phyloP scores from a whole-genome alignment of 2,797 vertebrate species.

The Oreortyx pictus region DNA sequence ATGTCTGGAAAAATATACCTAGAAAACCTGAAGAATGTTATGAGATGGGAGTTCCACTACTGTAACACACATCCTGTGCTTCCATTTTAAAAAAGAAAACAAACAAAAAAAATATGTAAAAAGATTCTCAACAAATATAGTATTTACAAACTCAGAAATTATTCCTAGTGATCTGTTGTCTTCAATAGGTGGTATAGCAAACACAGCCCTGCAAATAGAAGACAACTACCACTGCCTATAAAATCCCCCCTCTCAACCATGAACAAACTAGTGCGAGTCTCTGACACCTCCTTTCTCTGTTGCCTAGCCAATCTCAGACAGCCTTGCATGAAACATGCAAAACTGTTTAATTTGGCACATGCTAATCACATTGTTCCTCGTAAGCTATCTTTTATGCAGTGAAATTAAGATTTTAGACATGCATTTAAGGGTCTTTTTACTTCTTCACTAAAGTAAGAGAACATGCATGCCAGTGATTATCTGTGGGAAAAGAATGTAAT shows the following conservation, averaged over 20 bases:
- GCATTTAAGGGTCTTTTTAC: not conserved
- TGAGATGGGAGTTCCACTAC: slow-evolving; percentile 3
- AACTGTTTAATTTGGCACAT: not conserved
- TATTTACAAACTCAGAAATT: not conserved
- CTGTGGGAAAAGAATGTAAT: not conserved
- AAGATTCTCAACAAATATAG: not conserved
- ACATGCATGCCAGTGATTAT: not conserved
- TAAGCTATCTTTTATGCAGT: not conserved
- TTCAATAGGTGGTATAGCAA: slow-evolving; percentile 13
- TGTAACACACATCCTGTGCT: not conserved
- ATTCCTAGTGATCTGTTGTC: not conserved
- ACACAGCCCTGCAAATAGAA: not conserved
- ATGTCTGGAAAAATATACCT: not conserved
- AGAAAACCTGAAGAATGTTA: not conserved
- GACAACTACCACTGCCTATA: not conserved
- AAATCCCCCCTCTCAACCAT: not conserved
- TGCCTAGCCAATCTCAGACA: not conserved
- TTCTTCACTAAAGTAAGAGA: not conserved
- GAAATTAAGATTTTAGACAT: not conserved
- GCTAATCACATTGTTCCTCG: not conserved
- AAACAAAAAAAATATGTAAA: not conserved
- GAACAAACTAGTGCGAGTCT: not conserved
- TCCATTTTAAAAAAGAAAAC: not conserved
- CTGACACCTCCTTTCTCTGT: not conserved
- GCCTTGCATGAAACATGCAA: not conserved